Conservation (phyloP, 2,113 vertebrate species). For the Charina bottae region DNA sequence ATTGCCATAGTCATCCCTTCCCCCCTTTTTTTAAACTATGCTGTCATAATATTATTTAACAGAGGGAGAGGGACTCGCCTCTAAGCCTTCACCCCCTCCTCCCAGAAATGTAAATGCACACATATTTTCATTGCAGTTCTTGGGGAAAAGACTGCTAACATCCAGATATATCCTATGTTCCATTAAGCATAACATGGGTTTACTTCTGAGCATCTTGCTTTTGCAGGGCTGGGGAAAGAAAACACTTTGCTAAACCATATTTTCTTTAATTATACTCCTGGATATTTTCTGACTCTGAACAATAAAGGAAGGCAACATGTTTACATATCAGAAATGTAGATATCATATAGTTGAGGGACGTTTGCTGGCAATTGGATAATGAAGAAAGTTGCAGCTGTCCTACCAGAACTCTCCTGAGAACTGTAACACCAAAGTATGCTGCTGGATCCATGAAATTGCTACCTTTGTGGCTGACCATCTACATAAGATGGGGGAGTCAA, state of each 20-base stretch:
- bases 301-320: not conserved
- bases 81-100: not conserved
- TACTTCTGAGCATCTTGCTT: not conserved
- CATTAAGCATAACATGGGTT: not conserved
- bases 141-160: not conserved
- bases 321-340: not conserved
- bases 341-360: not conserved
- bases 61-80: not conserved
- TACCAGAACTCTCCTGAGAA: not conserved
- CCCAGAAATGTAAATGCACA: not conserved
- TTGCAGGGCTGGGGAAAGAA: not conserved
- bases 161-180: not conserved
- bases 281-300: not conserved
- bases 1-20: not conserved
- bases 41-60: not conserved
- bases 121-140: not conserved
- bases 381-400: not conserved
- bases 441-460: not conserved
- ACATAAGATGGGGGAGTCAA: not conserved
- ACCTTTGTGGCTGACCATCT: not conserved
- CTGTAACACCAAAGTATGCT: not conserved
- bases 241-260: not conserved
- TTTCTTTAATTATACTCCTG: slow-evolving; percentile 5
- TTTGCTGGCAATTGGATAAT: not conserved
- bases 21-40: not conserved